Evolutionary conservation across 1,140 invertebrate species (phyloP).

Genomic region (Onthophagus taurus): DNA sequence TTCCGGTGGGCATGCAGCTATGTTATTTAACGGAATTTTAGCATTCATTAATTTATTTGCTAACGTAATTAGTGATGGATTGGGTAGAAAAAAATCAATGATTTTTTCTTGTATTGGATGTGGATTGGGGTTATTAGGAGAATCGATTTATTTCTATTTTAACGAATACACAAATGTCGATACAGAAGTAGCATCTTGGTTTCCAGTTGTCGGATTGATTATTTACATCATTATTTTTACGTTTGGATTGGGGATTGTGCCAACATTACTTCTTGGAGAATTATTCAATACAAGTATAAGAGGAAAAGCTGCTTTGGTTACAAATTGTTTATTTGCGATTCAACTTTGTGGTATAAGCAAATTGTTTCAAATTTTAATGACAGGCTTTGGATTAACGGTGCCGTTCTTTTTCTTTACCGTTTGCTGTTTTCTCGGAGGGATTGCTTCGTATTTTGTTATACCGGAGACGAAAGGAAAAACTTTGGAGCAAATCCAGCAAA

Average conservation of each 20-base stretch:
- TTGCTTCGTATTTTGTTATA: constrained; percentile 6
- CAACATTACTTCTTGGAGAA: constrained; percentile 59
- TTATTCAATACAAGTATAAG: constrained; percentile 53
- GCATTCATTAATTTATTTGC: constrained; percentile 42
- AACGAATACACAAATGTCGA: constrained; percentile 23
- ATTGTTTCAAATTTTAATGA: constrained; percentile 8
- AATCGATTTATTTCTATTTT: constrained; percentile 37
- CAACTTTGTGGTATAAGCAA: constrained; percentile 2
- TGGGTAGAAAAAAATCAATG: constrained; percentile 57
- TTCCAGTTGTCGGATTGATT: constrained; percentile 23
- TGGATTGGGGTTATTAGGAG: constrained; percentile 42
- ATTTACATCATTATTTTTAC: constrained; percentile 23
- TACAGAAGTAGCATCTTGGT: constrained; percentile 19
- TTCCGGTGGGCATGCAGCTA: constrained; percentile 17
- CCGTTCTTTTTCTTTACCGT: constrained; percentile 7
- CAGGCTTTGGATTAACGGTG: constrained; percentile 3
- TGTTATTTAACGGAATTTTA: constrained; percentile 40
- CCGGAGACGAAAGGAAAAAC: constrained; percentile 9
- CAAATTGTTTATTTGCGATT: constrained; percentile 20
- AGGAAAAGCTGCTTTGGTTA: constrained; percentile 27
- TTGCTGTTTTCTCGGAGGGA: constrained; percentile 1
- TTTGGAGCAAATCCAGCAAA: constrained; percentile 10
- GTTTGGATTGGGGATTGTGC: constrained; percentile 42
- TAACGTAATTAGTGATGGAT: constrained; percentile 43
- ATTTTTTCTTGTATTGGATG: constrained; percentile 47